A percentile compares a stretch with the other conserved stretches of the same genome.
These are phyloP conservation scores for Patella caerulea DNA, from an alignment of 2,888 invertebrate species.

Conservation along the genomic window DNA sequence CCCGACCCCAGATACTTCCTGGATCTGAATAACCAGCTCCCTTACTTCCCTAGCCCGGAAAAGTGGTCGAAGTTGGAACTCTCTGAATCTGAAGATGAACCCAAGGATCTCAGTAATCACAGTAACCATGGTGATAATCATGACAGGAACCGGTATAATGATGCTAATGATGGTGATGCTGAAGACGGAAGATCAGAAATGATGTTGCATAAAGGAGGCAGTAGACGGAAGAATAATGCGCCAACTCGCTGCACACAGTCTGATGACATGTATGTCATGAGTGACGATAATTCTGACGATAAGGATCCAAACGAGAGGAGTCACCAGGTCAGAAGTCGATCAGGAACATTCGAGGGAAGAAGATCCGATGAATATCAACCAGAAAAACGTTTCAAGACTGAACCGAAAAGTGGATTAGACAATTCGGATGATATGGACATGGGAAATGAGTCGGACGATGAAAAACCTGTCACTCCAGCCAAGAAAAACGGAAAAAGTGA, in stretches of 20 bases:
- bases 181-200: conserved; percentile 27
- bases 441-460: conserved; percentile 31
- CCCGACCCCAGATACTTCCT: conserved; percentile 56
- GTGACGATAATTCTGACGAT: conserved; percentile 58
- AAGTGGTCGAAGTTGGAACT: conserved; percentile 58
- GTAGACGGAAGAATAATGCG: conserved; percentile 62
- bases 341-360: not conserved
- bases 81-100: conserved; percentile 42
- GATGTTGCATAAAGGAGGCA: conserved; percentile 42
- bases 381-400: conserved; percentile 18
- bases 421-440: conserved; percentile 26
- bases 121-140: conserved; percentile 32
- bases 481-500: conserved; percentile 29
- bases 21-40: conserved; percentile 57
- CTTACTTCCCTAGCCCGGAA: conserved; percentile 57
- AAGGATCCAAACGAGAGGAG: conserved; percentile 32
- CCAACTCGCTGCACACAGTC: conserved; percentile 65
- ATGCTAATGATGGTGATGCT: conserved; percentile 34
- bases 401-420: conserved; percentile 24
- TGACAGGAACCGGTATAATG: conserved; percentile 26
- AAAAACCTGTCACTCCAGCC: conserved; percentile 27
- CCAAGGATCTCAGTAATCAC: conserved; percentile 47
- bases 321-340: conserved; percentile 1
- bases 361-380: conserved; percentile 27
- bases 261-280: conserved; percentile 48